These are phyloP conservation scores for Andrena bucephala DNA, from an alignment of 2,888 invertebrate species.

Conservation along the genomic window DNA sequence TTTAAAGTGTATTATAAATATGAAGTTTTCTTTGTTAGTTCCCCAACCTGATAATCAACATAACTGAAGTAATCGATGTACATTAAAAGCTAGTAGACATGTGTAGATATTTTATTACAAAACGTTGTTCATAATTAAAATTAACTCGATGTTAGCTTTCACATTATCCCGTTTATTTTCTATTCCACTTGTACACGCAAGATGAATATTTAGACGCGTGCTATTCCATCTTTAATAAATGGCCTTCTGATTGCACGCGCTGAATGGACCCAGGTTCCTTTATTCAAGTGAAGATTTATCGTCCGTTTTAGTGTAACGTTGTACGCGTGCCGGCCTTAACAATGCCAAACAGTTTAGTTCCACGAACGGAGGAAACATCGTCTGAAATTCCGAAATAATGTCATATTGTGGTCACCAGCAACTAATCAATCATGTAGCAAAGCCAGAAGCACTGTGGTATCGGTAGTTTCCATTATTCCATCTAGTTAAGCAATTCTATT, in stretches of 20 bases:
- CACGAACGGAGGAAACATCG: not conserved
- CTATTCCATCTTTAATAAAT: conserved; percentile 19
- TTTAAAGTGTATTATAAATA: too few relatives aligned
- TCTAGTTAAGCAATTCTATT: not conserved
- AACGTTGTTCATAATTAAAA: not conserved
- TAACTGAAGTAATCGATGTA: too few relatives aligned
- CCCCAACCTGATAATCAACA: too few relatives aligned
- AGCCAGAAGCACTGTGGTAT: not conserved
- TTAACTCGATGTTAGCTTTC: not conserved
- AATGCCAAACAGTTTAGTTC: not conserved
- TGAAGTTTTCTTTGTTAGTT: too few relatives aligned
- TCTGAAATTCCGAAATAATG: conserved; percentile 9
- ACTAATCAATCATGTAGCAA: not conserved
- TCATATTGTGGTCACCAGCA: not conserved
- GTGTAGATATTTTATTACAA: not conserved
- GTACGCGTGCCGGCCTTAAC: not conserved
- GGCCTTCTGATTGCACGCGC: not conserved
- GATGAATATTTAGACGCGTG: conserved; percentile 12
- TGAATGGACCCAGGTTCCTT: conserved; percentile 9
- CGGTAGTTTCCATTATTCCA: not conserved
- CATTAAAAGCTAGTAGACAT: not conserved
- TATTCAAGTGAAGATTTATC: conserved; percentile 21
- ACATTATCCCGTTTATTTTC: not conserved
- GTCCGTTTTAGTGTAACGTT: not conserved
- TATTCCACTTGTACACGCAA: not conserved